Evolutionary conservation across 1,140 invertebrate genomes (phyloP), one percentile per base, ranked within the genome.

Genomic region (Bombus vancouverensis): DNA sequence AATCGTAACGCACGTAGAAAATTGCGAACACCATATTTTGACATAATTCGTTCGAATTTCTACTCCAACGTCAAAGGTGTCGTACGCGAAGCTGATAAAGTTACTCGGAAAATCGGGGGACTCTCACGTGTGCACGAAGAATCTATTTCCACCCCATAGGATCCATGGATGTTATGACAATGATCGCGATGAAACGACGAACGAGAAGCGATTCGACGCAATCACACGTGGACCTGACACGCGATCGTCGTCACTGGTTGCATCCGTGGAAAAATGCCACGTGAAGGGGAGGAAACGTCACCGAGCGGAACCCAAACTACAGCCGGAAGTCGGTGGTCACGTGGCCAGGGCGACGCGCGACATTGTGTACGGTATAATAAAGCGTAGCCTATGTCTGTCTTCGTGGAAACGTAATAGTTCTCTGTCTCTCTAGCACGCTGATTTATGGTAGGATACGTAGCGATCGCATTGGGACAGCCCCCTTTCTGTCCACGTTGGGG

Each of bases 251-350:
- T 89, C 87, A 83, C 66, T 39, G 82, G 79, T 88, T 75, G 53
- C 75, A 18, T 62, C 65, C 34, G 57, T 47, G 80, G 85, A 76
- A 68, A 82, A 83, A 87, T 13, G 81, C 65, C 53, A 78, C 70
- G 57, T 71, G 47, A 42, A 32, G 28, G 47, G 70, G 53, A 75
- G 73, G 77, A 74, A 77, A 79, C 57, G 78, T 91, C 84, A 81
- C 65, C 44, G 75, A 89, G 89, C 83, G 83, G 83, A 91, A 91
- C 89, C 88, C 89, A 90, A 90, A 87, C 88, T 89, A 90, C 89
- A 89, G 89, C 89, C 89, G 89, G 89, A 90, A 90, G 89, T 90
- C 59, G 81, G 83, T 87, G 89, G 89, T 90, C 89, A 90, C 89
- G 90, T 91, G 90, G 85, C 90, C 88, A 80, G 83, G 87, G 87